These are phyloP conservation scores for Dolichomitus sp. DNA, from an alignment of 2,888 invertebrate genomes.

Conservation along the genomic window DNA sequence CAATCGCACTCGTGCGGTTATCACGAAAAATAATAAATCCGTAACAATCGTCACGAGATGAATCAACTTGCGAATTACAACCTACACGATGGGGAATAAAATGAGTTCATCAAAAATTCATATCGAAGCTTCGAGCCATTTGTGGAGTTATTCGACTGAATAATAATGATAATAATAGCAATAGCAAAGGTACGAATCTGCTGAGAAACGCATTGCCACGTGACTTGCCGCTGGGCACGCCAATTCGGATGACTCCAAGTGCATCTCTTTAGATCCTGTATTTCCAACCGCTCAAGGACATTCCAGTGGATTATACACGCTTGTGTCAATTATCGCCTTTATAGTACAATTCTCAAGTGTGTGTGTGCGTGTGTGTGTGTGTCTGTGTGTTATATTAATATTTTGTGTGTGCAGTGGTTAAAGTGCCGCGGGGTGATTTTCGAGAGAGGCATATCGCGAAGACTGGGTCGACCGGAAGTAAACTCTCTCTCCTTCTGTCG, in stretches of 20 bases:
- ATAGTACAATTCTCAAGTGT: background rate
- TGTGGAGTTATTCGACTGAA: too few relatives aligned
- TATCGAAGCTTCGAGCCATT: background rate
- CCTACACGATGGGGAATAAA: too few relatives aligned
- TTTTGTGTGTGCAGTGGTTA: slow-evolving; percentile 15
- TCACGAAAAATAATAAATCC: background rate
- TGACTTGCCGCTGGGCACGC: slow-evolving; percentile 6
- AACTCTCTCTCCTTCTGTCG: slow-evolving; percentile 4
- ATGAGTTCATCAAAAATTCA: slow-evolving; percentile 2
- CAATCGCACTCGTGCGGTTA: slow-evolving; percentile 30
- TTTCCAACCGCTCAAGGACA: background rate
- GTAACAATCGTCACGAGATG: background rate
- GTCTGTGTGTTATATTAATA: slow-evolving; percentile 1
- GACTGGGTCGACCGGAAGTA: slow-evolving; percentile 32
- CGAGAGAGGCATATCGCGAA: background rate
- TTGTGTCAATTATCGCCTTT: background rate
- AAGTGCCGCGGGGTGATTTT: background rate
- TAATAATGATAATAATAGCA: background rate
- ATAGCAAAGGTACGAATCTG: background rate
- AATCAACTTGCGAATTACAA: background rate
- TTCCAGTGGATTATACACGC: slow-evolving; percentile 14
- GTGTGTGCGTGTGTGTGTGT: background rate
- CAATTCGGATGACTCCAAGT: background rate
- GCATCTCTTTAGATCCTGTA: background rate
- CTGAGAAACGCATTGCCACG: background rate